Evolutionary conservation across 2,797 vertebrate genomes (phyloP).

Genomic region (Dipus sagitta): DNA sequence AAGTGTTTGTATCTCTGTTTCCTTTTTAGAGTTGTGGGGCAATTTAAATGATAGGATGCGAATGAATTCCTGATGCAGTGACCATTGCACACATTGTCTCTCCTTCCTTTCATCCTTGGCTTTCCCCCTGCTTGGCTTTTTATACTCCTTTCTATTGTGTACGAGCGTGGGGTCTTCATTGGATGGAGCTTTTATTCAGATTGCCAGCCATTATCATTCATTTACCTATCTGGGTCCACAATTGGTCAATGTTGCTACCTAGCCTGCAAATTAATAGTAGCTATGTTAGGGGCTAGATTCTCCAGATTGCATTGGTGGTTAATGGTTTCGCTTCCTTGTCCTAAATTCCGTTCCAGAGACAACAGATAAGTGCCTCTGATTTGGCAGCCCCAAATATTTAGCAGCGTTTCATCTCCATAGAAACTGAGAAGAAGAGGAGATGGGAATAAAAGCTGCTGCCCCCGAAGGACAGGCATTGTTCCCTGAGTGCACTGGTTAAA

Average conservation of each 20-base stretch:
- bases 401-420: constrained; percentile 58
- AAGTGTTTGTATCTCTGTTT: not conserved
- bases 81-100: not conserved
- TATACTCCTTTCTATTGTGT: not conserved
- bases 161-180: not conserved
- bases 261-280: not conserved
- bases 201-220: not conserved
- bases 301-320: constrained; percentile 22
- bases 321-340: not conserved
- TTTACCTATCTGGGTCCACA: not conserved
- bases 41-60: constrained; percentile 4
- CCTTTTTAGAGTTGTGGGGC: constrained; percentile 31
- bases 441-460: constrained; percentile 40
- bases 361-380: constrained; percentile 2
- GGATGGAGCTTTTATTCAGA: not conserved
- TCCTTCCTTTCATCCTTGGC: not conserved
- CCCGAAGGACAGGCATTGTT: constrained; percentile 24
- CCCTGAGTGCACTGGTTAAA: constrained; percentile 25
- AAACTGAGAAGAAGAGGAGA: constrained; percentile 49
- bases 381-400: constrained; percentile 64
- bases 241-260: not conserved
- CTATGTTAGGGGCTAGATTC: not conserved
- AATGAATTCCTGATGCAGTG: not conserved
- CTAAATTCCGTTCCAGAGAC: not conserved
- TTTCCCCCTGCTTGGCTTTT: not conserved